phyloP scores from a whole-genome alignment of 2,113 vertebrate genomes.

The Puntigrus tetrazona region DNA sequence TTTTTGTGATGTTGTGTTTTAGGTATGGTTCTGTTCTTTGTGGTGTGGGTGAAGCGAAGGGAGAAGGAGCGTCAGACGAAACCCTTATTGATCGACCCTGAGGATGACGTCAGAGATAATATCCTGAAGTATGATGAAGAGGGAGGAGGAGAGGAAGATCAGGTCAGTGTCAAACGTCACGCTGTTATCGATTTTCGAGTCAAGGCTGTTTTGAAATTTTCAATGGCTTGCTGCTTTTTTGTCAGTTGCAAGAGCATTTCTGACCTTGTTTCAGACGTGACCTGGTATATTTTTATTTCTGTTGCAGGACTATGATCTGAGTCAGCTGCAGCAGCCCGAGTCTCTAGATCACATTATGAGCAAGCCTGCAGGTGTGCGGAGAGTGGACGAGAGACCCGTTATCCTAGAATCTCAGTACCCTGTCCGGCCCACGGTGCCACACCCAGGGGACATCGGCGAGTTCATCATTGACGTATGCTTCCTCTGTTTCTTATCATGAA shows the following conservation, averaged over 20 bases:
- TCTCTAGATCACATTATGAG: constrained; percentile 91
- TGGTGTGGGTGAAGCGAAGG: constrained; percentile 91
- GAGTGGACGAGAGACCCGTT: constrained; percentile 94
- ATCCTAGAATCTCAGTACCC: constrained; percentile 95
- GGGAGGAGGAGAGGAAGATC: constrained; percentile 95
- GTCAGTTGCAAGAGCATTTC: not conserved
- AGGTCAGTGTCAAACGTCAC: constrained; percentile 75
- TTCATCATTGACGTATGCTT: constrained; percentile 91
- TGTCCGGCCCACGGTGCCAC: constrained; percentile 87
- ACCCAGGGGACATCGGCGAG: constrained; percentile 96
- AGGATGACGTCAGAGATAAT: constrained; percentile 95
- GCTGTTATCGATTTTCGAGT: not conserved
- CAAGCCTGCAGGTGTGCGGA: constrained; percentile 86
- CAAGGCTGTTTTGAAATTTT: constrained; percentile 4
- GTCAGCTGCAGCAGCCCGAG: constrained; percentile 97
- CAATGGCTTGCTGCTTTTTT: not conserved
- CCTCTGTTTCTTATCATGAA: not conserved
- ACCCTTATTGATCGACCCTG: constrained; percentile 93
- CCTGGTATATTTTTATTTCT: constrained; percentile 13
- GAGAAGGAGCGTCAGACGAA: constrained; percentile 94
- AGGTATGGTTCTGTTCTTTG: constrained; percentile 95
- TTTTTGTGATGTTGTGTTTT: constrained; percentile 1
- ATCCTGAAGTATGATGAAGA: constrained; percentile 97
- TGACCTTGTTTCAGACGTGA: constrained; percentile 12
- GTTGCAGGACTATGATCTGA: constrained; percentile 80